These are phyloP conservation scores for Fratercula arctica DNA, from an alignment of 2,797 vertebrate species.

Conservation along the genomic window DNA sequence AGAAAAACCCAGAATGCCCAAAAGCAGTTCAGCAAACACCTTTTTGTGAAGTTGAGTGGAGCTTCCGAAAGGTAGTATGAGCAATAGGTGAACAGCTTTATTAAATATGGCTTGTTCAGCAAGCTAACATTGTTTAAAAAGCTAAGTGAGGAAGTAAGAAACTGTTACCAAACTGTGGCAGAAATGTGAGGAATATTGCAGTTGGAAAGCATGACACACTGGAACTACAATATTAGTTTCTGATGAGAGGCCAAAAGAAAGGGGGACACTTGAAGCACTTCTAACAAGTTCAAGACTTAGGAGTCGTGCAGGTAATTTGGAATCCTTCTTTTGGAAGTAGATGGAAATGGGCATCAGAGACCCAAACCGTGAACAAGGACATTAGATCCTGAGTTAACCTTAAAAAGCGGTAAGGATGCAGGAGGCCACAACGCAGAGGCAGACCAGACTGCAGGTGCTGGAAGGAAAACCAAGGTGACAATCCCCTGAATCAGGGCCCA, in stretches of 20 bases:
- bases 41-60: not conserved
- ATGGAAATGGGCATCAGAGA: not conserved
- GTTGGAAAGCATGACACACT: not conserved
- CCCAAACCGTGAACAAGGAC: not conserved
- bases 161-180: not conserved
- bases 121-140: not conserved
- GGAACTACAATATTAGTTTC: not conserved
- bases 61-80: not conserved
- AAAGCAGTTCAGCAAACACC: not conserved
- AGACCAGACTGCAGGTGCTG: not conserved
- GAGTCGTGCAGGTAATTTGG: not conserved
- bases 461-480: not conserved
- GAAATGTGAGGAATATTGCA: not conserved
- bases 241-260: not conserved
- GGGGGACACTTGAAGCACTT: not conserved
- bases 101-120: not conserved
- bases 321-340: not conserved
- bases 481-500: fast-evolving
- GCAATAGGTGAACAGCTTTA: not conserved
- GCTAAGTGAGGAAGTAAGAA: not conserved
- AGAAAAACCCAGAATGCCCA: not conserved
- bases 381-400: not conserved
- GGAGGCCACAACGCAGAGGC: not conserved
- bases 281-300: not conserved
- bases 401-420: not conserved